Base-by-base conservation (phyloP, 2,113 vertebrate genomes). In the Lathamus discolor region DNA sequence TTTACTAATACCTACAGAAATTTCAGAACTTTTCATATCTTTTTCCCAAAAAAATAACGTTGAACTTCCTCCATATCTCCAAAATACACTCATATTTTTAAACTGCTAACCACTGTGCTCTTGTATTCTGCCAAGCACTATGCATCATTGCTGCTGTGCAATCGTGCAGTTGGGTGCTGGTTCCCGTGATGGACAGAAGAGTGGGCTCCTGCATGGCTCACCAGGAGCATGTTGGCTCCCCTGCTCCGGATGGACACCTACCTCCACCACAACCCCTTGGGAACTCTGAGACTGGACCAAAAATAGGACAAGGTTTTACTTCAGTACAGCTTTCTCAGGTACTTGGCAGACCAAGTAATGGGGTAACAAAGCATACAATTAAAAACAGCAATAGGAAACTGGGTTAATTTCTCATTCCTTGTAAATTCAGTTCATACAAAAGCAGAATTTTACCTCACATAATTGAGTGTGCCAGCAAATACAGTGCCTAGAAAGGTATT, bases 201-300 rank as follows among this genome's bases (percentile, higher is more conserved):
- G 5, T 1, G 2, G 33, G 33, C 48, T 44, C 59, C 62, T 10
- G 0, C 3, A 0, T 3, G 1, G 46, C 70, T 57, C 18, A 10
- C 43, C 24, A 19, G 31, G 35, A 77, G 35, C 44, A 31, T 0
- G 8, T 8, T 35, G 7, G 20, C 20, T 77, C 51, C 44, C 35
- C 16, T 17, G 31, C 17, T 68, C 44, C 13, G 11, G 11, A 13
- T 22, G 6, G 6, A 35, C 20, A 22, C 27, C 31, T 27, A 51
- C 44, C 63, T 68, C 20, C n/a, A 8, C 19, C 37, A 69, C 54
- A 77, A 14, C 13, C 20, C 54, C 20, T 14, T 51, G 17, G 31
- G 13, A 55, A 16, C 10, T 35, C 62, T 35, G 35, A 69, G 20
- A 9, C 31, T 7, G 11, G 25, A 35, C 19, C 11, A 35, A 69